phyloP scores from a whole-genome alignment of 2,797 vertebrate genomes.

The Thripadectes ignobilis region DNA sequence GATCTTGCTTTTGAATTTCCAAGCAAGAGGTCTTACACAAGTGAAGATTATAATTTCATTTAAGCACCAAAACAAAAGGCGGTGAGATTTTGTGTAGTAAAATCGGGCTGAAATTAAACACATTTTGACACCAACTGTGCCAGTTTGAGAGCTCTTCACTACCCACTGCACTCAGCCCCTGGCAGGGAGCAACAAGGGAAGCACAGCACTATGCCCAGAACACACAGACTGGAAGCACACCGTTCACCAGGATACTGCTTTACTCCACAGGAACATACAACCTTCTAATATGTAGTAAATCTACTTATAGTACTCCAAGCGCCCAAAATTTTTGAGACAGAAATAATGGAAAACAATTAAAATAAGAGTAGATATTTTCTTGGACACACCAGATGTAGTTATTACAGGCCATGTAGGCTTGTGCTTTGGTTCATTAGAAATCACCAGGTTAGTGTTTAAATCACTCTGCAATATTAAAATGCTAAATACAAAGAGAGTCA shows the following conservation, averaged over 20 bases:
- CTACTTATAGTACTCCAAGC: background rate
- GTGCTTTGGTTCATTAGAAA: background rate
- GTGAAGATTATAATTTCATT: background rate
- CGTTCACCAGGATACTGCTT: background rate
- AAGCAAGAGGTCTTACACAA: background rate
- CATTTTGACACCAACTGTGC: background rate
- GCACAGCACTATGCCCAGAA: no score
- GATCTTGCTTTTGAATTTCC: background rate
- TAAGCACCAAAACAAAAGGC: background rate
- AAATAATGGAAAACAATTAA: background rate
- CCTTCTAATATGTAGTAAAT: background rate
- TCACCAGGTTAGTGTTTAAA: background rate
- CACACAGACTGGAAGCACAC: background rate
- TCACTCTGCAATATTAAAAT: background rate
- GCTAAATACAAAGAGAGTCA: background rate
- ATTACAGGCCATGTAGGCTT: background rate
- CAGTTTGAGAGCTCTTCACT: background rate
- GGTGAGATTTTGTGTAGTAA: rapidly evolving
- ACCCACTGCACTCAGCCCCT: background rate
- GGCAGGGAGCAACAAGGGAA: background rate
- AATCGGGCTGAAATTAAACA: background rate
- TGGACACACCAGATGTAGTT: background rate
- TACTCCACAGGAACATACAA: background rate
- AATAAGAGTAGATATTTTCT: background rate
- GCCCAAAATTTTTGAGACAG: background rate